Evolutionary conservation across 2,113 vertebrate genomes (phyloP).

Genomic region (Mormyrus lacerda): DNA sequence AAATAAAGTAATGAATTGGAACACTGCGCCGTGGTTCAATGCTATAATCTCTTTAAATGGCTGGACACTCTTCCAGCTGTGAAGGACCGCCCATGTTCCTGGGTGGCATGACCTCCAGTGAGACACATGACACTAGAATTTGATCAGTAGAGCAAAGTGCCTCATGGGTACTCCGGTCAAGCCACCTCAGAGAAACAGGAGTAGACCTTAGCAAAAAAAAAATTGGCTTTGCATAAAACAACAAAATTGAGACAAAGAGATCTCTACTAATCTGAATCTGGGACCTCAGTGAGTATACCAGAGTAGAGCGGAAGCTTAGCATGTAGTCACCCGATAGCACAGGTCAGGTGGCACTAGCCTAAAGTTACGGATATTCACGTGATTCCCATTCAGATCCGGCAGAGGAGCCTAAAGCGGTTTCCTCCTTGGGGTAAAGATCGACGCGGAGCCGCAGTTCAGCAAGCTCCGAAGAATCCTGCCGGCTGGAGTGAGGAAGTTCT

Average conservation of each 20-base stretch:
- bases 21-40: background rate
- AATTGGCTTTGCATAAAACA: background rate
- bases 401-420: background rate
- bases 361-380: background rate
- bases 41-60: background rate
- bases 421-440: background rate
- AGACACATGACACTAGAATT: background rate
- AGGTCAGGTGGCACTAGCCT: constrained; percentile 8
- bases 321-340: constrained; percentile 3
- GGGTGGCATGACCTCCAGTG: background rate
- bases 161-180: background rate
- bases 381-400: background rate
- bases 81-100: background rate
- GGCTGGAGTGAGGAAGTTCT: background rate
- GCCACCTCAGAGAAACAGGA: background rate
- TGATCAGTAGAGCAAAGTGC: background rate
- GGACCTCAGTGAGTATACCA: background rate
- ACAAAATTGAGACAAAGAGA: background rate
- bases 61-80: background rate
- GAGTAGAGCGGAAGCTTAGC: background rate
- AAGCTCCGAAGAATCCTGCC: background rate
- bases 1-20: constrained; percentile 27
- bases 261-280: background rate
- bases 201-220: background rate
- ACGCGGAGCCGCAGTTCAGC: background rate